Percentiles rank a stretch among this genome's conserved stretches.
These are phyloP conservation scores for Muscicapa adusta DNA, from an alignment of 2,113 vertebrate genomes.

Conservation along the genomic window DNA sequence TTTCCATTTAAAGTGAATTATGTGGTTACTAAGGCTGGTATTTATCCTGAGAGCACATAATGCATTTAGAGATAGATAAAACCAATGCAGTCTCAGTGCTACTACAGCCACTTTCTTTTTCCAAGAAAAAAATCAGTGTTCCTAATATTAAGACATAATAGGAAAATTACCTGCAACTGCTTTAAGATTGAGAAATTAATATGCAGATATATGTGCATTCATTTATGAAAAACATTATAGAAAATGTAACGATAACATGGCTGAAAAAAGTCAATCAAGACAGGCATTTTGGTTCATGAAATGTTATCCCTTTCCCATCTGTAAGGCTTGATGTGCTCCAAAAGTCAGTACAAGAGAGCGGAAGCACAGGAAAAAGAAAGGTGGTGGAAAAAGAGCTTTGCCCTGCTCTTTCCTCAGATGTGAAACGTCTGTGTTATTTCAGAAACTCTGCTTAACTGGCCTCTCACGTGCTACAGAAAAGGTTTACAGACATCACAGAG, in stretches of 20 bases:
- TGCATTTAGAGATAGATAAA: background rate
- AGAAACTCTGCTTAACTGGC: background rate
- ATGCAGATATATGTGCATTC: background rate
- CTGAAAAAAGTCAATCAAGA: background rate
- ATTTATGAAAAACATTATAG: background rate
- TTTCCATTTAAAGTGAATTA: background rate
- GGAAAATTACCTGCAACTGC: background rate
- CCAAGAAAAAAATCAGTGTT: background rate
- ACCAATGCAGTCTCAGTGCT: background rate
- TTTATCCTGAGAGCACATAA: background rate
- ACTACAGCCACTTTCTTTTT: background rate
- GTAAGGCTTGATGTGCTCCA: background rate
- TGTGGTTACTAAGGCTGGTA: accelerated
- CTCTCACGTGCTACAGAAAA: background rate
- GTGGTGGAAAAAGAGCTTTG: background rate
- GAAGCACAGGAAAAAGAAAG: background rate
- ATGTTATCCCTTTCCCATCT: background rate
- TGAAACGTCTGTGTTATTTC: background rate
- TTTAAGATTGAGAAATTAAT: background rate
- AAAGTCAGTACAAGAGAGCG: background rate
- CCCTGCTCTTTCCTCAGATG: background rate
- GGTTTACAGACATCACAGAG: background rate
- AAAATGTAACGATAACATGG: background rate
- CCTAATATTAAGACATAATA: background rate
- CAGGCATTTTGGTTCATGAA: background rate